Evolutionary conservation across 2,888 invertebrate genomes (phyloP).

Genomic region (Acrobasis repandana): DNA sequence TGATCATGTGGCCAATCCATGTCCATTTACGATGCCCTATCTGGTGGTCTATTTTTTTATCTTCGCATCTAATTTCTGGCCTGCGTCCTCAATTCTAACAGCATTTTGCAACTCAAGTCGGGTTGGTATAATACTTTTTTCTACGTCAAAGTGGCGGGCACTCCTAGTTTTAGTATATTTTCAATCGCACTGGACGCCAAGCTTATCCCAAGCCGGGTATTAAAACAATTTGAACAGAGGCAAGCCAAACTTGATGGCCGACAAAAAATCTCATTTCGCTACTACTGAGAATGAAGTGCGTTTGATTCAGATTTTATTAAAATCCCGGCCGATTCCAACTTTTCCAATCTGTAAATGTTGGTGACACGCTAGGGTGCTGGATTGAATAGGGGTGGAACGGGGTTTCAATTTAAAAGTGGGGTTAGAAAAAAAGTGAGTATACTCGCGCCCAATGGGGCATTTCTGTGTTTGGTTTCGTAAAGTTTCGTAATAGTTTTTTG

Average conservation of each 20-base stretch:
- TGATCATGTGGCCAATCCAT: no score
- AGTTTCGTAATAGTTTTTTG: no score
- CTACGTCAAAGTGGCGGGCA: no score
- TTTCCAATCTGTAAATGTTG: slow-evolving; percentile 32
- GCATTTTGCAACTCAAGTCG: no score
- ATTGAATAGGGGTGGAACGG: background rate
- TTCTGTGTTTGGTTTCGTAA: no score
- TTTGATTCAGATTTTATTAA: slow-evolving; percentile 46
- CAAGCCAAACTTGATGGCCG: slow-evolving; percentile 30
- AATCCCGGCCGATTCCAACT: slow-evolving; percentile 32
- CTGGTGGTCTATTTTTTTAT: no score
- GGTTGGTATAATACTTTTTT: no score
- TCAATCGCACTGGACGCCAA: background rate
- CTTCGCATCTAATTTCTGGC: no score
- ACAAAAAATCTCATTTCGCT: slow-evolving; percentile 41
- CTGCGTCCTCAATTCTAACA: no score
- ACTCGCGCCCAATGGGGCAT: no score
- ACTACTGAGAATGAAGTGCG: slow-evolving; percentile 37
- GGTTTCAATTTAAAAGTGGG: slow-evolving; percentile 1
- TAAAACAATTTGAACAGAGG: slow-evolving; percentile 42
- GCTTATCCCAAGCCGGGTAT: slow-evolving; percentile 18
- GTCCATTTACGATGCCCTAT: no score
- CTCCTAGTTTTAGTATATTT: background rate
- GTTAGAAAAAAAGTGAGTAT: background rate
- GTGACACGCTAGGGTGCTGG: slow-evolving; percentile 5